Evolutionary conservation across 1,140 invertebrate species (phyloP).

Genomic region (Lamellibrachia luymesi): DNA sequence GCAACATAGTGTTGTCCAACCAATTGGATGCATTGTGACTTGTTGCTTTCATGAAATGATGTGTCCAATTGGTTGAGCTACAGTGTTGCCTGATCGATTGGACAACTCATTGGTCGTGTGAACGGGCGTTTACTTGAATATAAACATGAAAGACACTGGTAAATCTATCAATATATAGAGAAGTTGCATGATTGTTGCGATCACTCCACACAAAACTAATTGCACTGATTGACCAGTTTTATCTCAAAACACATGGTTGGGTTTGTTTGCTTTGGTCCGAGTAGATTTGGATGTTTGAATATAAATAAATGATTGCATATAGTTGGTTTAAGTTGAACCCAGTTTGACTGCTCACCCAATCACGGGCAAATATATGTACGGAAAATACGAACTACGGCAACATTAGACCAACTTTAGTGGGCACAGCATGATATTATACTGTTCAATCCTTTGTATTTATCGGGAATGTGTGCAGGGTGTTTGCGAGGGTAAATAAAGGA

Average conservation of each 20-base stretch:
- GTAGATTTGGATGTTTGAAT: not conserved
- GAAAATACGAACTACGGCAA: not conserved
- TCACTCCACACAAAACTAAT: not conserved
- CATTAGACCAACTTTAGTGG: not conserved
- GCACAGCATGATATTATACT: not conserved
- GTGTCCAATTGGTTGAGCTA: no score
- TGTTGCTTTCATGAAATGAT: no score
- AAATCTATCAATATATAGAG: not conserved
- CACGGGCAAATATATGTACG: not conserved
- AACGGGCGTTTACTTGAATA: not conserved
- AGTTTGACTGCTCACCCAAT: not conserved
- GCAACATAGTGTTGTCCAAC: no score
- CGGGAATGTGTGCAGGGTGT: not conserved
- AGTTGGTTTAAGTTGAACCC: not conserved
- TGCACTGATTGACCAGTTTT: not conserved
- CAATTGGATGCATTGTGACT: no score
- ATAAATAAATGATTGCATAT: not conserved
- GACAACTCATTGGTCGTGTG: no score
- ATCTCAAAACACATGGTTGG: not conserved
- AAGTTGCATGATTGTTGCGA: not conserved
- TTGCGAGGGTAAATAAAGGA: not conserved
- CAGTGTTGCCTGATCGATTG: no score
- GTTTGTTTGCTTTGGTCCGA: not conserved
- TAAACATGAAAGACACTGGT: not conserved
- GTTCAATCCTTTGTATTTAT: not conserved